Percentiles rank a stretch among this genome's conserved stretches.
phyloP scores from a whole-genome alignment of 2,113 vertebrate species.

The Porphyrio hochstetteri region DNA sequence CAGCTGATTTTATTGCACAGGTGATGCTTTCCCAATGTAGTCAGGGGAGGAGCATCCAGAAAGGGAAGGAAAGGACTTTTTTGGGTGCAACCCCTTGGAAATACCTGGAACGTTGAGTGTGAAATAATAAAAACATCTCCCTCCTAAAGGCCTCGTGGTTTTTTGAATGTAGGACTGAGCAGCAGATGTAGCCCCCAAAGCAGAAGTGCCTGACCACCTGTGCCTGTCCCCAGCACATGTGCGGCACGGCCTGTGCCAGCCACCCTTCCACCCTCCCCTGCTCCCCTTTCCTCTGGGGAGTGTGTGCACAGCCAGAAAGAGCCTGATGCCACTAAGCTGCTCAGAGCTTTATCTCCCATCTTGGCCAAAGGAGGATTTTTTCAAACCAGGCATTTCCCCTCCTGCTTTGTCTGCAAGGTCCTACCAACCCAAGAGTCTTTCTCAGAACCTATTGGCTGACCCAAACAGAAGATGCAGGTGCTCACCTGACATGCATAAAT shows the following conservation, averaged over 20 bases:
- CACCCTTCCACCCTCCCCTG: accelerated
- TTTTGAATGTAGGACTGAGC: background rate
- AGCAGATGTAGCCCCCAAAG: background rate
- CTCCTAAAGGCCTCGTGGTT: background rate
- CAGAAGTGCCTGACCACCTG: accelerated
- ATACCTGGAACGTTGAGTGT: background rate
- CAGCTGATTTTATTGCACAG: background rate
- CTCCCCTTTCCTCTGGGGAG: accelerated
- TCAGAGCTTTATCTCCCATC: background rate
- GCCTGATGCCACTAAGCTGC: background rate
- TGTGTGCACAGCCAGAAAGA: background rate
- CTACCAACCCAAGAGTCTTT: background rate
- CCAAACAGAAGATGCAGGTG: background rate
- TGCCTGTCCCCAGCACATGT: too few relatives aligned
- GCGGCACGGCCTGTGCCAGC: background rate
- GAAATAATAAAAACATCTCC: background rate
- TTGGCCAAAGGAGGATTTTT: background rate
- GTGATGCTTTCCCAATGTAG: background rate
- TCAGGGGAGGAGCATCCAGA: background rate
- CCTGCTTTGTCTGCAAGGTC: background rate
- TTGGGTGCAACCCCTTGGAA: background rate
- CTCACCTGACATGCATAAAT: background rate
- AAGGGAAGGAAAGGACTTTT: background rate
- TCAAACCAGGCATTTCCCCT: background rate
- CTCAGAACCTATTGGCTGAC: background rate